Base-by-base conservation (phyloP, 2,113 vertebrate species). In the Nycticorax nycticorax region DNA sequence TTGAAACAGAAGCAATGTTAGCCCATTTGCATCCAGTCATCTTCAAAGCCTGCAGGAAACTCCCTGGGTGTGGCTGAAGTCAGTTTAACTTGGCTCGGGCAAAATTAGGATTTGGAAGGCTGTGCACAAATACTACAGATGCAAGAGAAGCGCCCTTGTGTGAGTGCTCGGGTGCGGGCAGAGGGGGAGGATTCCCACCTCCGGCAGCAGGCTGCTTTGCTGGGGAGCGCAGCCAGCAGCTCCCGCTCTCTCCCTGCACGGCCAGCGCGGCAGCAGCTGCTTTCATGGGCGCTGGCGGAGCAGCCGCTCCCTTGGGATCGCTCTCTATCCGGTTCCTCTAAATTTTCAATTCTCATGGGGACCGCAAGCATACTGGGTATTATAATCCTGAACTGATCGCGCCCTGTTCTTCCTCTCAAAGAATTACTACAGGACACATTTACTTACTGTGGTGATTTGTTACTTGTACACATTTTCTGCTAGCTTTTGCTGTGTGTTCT, bases 41-140 rank as follows among this genome's bases (percentile, higher is more conserved):
- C 94, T 93, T 72, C 30, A 88, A 82, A 75, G 60, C 50, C 72
- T 50, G 35, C 43, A 82, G 87, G 52, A 88, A 96, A 88, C 41
- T 73, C 77, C 57, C 57, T 62, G 66, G 77, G 73, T 68, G 92
- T 72, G 74, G 94, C 48, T 67, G 19, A 68, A 85, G 32, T 59
- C 26, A 50, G 32, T 74, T 89, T 71, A 77, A 67, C 18, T 82
- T 56, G 57, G 69, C 55, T 72, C 1, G 0, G 30, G 33, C 48
- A 95, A 81, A 77, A 89, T 19, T 2, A 20, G 19, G 27, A 64
- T 67, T 66, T 64, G 67, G 57, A 78, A 66, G 19, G 30, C 7
- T 55, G 8, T 81, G 41, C 47, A 67, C n/a, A 85, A 91, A 93
- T 27, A 74, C 0, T 0, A 59, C 10, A 35, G 5, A 14, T 10